Conservation (phyloP, 2,797 vertebrate species). For the Pempheris klunzingeri region DNA sequence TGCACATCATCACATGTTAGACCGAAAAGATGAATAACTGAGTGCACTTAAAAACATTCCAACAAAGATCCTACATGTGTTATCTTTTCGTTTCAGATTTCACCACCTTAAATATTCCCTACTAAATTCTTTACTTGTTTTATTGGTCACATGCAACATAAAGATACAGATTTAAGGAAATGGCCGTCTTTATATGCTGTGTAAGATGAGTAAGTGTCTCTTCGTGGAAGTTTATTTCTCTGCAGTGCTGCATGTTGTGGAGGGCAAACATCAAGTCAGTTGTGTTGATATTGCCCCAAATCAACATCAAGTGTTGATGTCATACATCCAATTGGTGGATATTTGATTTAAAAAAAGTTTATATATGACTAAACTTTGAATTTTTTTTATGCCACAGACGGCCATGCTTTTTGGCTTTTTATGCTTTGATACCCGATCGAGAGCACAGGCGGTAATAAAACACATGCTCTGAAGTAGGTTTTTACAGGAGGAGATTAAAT, state of each 20-base stretch:
- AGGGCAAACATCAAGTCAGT: neutral
- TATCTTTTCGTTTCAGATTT: no score
- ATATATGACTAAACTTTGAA: neutral
- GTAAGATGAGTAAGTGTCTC: neutral
- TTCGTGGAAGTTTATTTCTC: neutral
- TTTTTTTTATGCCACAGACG: neutral
- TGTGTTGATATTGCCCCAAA: neutral
- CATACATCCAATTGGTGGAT: neutral
- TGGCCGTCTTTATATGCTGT: neutral
- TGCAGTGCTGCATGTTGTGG: neutral
- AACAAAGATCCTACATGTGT: no score
- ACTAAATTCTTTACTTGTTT: no score
- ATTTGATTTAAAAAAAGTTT: neutral
- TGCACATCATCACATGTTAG: no score
- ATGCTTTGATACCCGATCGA: no score
- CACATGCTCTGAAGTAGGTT: neutral
- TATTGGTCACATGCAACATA: neutral
- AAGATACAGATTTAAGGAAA: neutral
- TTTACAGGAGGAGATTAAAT: neutral
- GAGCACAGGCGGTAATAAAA: neutral
- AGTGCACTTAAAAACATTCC: no score
- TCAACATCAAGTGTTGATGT: no score
- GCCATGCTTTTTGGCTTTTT: no score
- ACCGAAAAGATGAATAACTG: no score
- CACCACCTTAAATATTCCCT: neutral